Evolutionary conservation across 2,888 invertebrate species (phyloP), one percentile per base, ranked within the genome.

Genomic region (Dryomyza anilis): DNA sequence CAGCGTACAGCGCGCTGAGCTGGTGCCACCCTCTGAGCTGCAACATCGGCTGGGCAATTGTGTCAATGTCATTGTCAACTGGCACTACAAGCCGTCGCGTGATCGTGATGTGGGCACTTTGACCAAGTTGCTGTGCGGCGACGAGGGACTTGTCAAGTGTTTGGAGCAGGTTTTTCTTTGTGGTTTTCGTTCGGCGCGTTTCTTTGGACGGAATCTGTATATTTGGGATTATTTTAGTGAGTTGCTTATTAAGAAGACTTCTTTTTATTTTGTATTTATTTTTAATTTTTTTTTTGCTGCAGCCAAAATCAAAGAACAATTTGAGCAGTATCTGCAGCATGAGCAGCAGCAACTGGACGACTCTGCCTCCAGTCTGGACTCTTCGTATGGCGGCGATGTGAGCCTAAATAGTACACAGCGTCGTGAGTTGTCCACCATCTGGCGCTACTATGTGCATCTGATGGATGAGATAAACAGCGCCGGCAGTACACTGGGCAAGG

Each of bases 211-310:
- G 74, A 96, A 97, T 85, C 89, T 96, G 71, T 98, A 96, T 81
- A 91, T 98, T 70, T 99, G 99, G 99, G 98, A 99, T 83, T 99
- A 95, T 84, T 91, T 98, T 78, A 92, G 97, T 96, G 84, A 86
- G 86, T 83, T 57, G 6, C n/a, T n/a, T 6, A 14, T n/a, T 8
- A 1, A 7, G 1, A 16, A 39, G 4, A 16, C 6, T 33, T 25
- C 64, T 1, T 43, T 29, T 62, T 43, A 23, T 43, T 39, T 48
- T n/a, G 43, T 10, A 48, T 46, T 56, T 10, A 6, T 12, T 39
- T 46, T 30, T 27, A 52, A 16, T 19, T 33, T 14, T 10, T 1
- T 29, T 53, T 36, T 12, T 39, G n/a, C 39, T 69, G 8, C 57
- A 83, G 81, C 77, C 21, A 83, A 83, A 74, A 78, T 79, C 64